Evolutionary conservation across 2,797 vertebrate genomes (phyloP).

Genomic region (Phrynocephalus forsythii): DNA sequence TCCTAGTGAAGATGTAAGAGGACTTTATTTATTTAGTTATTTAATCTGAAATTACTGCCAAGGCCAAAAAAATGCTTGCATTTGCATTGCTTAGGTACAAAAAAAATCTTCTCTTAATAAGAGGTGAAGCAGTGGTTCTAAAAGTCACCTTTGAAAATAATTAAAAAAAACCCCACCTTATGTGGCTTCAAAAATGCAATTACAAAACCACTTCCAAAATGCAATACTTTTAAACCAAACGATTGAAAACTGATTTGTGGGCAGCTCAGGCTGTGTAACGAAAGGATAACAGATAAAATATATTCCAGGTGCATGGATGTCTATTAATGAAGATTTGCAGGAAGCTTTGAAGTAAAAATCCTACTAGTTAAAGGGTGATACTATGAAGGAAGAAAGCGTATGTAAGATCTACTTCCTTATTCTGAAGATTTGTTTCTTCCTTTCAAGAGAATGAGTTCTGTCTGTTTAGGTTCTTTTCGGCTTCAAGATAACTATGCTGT

Average conservation of each 20-base stretch:
- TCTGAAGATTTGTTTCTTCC: constrained; percentile 43
- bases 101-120: neutral
- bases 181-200: constrained; percentile 19
- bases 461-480: constrained; percentile 17
- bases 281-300: constrained; percentile 60
- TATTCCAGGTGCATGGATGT: constrained; percentile 55
- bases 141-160: constrained; percentile 48
- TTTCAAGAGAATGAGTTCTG: constrained; percentile 50
- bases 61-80: neutral
- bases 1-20: neutral
- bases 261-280: constrained; percentile 49
- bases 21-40: neutral
- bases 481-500: constrained; percentile 35
- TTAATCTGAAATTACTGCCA: neutral
- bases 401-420: constrained; percentile 52
- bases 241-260: constrained; percentile 52
- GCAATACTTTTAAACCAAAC: constrained; percentile 55
- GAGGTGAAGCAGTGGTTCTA: constrained; percentile 42
- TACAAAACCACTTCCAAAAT: constrained; percentile 48
- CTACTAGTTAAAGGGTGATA: constrained; percentile 62
- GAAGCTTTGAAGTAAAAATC: constrained; percentile 63
- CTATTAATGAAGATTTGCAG: constrained; percentile 60
- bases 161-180: neutral
- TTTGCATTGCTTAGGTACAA: constrained; percentile 5
- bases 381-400: constrained; percentile 36